These are phyloP conservation scores for Eulemur coronatus DNA, from an alignment of 2,797 vertebrate genomes.

Conservation along the genomic window DNA sequence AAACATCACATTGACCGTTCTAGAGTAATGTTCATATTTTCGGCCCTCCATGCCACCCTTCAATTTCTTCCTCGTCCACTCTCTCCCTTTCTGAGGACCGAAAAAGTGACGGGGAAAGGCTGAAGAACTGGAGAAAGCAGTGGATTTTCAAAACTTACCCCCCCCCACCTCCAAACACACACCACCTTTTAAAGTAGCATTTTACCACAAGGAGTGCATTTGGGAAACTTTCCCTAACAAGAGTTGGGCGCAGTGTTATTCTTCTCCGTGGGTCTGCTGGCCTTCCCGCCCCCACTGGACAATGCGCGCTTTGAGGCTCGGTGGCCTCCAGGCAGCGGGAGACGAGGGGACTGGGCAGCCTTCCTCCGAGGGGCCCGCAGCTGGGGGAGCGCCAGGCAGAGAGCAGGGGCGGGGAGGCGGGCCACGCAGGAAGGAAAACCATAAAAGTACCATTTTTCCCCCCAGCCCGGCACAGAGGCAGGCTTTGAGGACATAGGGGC, in stretches of 20 bases:
- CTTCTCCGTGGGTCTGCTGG: constrained; percentile 69
- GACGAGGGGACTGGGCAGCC: constrained; percentile 75
- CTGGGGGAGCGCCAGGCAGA: constrained; percentile 56
- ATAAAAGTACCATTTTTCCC: background rate
- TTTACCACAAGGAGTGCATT: constrained; percentile 49
- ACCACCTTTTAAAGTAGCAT: background rate
- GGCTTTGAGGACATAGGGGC: constrained; percentile 22
- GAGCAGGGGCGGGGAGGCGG: constrained; percentile 45
- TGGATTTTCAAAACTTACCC: background rate
- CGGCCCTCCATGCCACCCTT: background rate
- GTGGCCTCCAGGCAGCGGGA: constrained; percentile 79
- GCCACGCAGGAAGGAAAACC: constrained; percentile 48
- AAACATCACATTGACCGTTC: background rate
- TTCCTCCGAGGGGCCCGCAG: constrained; percentile 79
- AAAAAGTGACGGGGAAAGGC: background rate
- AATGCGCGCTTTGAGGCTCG: constrained; percentile 84
- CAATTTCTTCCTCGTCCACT: background rate
- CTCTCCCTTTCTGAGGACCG: background rate
- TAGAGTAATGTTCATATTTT: background rate
- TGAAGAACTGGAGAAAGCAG: background rate
- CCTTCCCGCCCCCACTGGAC: constrained; percentile 77
- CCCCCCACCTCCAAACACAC: background rate
- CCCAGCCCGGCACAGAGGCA: background rate
- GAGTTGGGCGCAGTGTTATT: constrained; percentile 73
- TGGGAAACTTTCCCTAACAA: constrained; percentile 75